A percentile compares a stretch with the other conserved stretches of the same genome.
These are phyloP conservation scores for Netelia virgata DNA, from an alignment of 2,888 invertebrate genomes.

Conservation along the genomic window DNA sequence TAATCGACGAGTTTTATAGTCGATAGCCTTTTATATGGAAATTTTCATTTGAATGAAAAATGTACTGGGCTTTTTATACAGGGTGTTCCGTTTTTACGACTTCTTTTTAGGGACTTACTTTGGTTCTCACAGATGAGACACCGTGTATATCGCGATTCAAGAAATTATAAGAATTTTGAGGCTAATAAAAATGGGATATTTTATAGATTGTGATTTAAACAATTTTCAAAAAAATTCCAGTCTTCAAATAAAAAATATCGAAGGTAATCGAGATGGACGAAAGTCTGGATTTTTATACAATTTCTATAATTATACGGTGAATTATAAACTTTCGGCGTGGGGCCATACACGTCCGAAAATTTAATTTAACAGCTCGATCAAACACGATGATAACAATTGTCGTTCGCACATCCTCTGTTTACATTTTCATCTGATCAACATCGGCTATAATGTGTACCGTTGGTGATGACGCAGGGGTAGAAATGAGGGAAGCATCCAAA, in stretches of 20 bases:
- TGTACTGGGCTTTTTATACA: no score
- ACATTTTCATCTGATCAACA: constrained; percentile 55
- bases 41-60: background rate
- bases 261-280: no score
- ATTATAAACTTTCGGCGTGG: constrained; percentile 36
- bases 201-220: no score
- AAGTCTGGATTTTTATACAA: no score
- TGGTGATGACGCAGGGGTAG: background rate
- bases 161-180: no score
- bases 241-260: no score
- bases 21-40: background rate
- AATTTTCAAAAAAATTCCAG: no score
- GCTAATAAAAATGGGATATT: no score
- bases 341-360: constrained; percentile 26
- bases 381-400: constrained; percentile 40
- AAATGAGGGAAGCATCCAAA: constrained; percentile 4
- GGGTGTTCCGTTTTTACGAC: no score
- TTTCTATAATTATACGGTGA: background rate
- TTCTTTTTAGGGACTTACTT: no score
- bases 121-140: no score
- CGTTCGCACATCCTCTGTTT: constrained; percentile 51
- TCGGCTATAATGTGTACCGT: background rate
- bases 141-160: no score
- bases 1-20: constrained; percentile 14
- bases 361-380: constrained; percentile 51